These are phyloP conservation scores for Hirtodrosophila cameraria DNA, from an alignment of 2,888 invertebrate genomes.

Conservation along the genomic window DNA sequence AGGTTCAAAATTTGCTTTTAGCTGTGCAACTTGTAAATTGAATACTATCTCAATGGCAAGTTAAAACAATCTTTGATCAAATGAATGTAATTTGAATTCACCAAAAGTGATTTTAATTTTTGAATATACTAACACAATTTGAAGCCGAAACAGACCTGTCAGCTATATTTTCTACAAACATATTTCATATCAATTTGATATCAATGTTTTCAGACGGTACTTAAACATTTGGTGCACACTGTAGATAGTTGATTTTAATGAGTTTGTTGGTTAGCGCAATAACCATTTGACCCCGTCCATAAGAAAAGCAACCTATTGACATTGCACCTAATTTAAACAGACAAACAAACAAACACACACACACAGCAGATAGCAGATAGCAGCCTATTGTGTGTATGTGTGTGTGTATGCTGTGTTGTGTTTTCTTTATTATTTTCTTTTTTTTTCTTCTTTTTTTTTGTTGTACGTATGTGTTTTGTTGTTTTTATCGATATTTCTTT, in stretches of 20 bases:
- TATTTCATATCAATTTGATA: too few relatives aligned
- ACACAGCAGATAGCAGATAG: slow-evolving; percentile 9
- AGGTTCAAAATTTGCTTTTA: too few relatives aligned
- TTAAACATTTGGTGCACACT: background rate
- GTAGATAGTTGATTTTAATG: slow-evolving; percentile 34
- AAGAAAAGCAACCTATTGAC: slow-evolving; percentile 54
- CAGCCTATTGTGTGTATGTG: slow-evolving; percentile 20
- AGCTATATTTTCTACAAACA: too few relatives aligned
- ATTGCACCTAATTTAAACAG: slow-evolving; percentile 65
- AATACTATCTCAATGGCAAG: too few relatives aligned
- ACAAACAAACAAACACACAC: slow-evolving; percentile 24
- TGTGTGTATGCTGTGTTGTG: slow-evolving; percentile 27
- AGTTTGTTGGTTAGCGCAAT: slow-evolving; percentile 45
- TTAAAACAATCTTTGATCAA: too few relatives aligned
- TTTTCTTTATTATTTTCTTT: slow-evolving; percentile 37
- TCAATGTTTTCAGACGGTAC: too few relatives aligned
- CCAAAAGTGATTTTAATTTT: too few relatives aligned
- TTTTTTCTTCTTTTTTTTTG: slow-evolving; percentile 17
- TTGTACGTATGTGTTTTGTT: slow-evolving; percentile 51
- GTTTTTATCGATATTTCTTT: slow-evolving; percentile 77
- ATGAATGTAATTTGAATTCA: too few relatives aligned
- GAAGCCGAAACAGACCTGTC: too few relatives aligned
- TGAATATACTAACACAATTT: too few relatives aligned
- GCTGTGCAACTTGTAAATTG: too few relatives aligned
- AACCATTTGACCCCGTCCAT: slow-evolving; percentile 43